Percentiles rank a stretch among this genome's conserved stretches.
Conservation (phyloP, 2,797 vertebrate genomes). For the Gambusia yucatana region DNA sequence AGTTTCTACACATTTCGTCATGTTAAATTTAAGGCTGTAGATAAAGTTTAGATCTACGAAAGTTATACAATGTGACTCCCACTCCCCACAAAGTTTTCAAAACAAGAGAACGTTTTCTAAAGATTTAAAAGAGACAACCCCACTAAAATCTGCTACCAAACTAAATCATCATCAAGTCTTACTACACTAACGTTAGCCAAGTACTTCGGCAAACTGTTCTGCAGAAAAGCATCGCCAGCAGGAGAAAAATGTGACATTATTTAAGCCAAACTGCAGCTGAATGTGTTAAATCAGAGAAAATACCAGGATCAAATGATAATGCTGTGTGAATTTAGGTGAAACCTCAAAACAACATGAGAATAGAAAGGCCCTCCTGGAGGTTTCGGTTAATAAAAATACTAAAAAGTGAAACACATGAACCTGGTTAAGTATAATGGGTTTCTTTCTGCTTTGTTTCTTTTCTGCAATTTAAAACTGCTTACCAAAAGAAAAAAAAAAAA, state of each 20-base stretch:
- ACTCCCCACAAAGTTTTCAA: not conserved
- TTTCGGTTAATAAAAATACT: not conserved
- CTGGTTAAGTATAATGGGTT: not conserved
- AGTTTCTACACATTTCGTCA: not conserved
- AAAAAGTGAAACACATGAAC: not conserved
- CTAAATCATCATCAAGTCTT: not conserved
- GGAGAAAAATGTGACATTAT: not conserved
- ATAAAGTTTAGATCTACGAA: not conserved
- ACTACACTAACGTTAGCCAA: not conserved
- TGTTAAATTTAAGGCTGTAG: not conserved
- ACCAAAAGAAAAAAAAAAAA: not conserved
- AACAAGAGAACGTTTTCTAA: not conserved
- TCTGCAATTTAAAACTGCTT: too few species aligned
- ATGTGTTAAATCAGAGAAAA: too few species aligned
- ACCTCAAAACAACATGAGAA: too few species aligned
- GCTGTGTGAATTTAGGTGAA: too few species aligned
- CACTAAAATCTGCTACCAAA: not conserved
- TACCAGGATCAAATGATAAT: too few species aligned
- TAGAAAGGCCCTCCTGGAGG: too few species aligned
- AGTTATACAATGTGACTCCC: not conserved
- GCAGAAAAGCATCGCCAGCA: not conserved
- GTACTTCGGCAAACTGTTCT: not conserved
- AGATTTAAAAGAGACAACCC: not conserved
- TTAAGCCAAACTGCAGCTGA: not conserved
- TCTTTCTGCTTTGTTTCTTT: not conserved